Evolutionary conservation across 2,797 vertebrate genomes (phyloP), one percentile per base, ranked within the genome.

Genomic region (Acipenser oxyrinchus): DNA sequence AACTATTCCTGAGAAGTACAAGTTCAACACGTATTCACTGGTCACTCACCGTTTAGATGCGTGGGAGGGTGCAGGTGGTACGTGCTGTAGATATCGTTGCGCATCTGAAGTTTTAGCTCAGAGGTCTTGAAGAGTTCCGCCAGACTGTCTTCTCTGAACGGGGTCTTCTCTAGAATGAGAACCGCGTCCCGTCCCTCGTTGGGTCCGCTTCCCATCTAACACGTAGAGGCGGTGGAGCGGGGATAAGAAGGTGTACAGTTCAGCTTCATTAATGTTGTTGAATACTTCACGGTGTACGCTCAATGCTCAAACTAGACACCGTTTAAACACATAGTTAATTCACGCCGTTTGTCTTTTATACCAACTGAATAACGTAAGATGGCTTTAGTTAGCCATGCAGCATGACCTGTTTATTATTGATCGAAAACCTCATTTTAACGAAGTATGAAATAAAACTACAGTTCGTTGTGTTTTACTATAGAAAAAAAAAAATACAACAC

Each of bases 81-180:
- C 0, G 91, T 94, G 84, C 92, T 93, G 83, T 98, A 99, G 72
- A 98, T 93, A 65, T 99, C 94, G 6, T 99, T 99, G 65, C 52
- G 86, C 84, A 96, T 86, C 71, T 93, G 89, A 63, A 97, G 80
- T 67, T 86, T 85, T 5, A 94, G 80, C 0, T 71, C 86, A 1
- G 89, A 87, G 6, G 72, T 76, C 10, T 74, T 84, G 49, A 98
- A 85, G 58, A 99, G 81, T 49, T 92, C 88, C 0, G 69, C 12
- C 8, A 96, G 72, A 1, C 75, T 75, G 10, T 94, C 93, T 68
- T 91, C 87, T 66, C 86, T 88, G 81, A 99, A 92, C 0, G 96
- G 95, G 0, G 92, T 95, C 83, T 97, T 97, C 83, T 98, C 96
- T 83, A 99, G 68, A 74, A 98, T 94, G 23, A 99, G 82, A 15